A percentile compares a stretch with the other conserved stretches of the same genome.
These are phyloP conservation scores for Schizopygopsis pylzovi DNA, from an alignment of 2,797 vertebrate genomes.

Conservation along the genomic window DNA sequence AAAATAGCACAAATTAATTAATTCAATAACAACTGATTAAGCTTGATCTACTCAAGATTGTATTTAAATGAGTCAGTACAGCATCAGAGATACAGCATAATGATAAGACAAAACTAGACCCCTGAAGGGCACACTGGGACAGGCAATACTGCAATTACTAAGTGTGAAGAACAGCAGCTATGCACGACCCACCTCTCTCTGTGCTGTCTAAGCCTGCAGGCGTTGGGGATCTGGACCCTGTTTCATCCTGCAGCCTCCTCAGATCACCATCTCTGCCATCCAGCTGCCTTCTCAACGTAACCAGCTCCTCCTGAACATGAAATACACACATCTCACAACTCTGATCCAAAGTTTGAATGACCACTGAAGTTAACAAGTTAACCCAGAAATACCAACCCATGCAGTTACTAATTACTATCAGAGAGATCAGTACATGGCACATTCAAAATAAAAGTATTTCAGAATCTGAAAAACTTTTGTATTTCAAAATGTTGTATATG, in stretches of 20 bases:
- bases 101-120: slow-evolving; percentile 20
- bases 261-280: slow-evolving; percentile 89
- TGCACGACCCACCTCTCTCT: slow-evolving; percentile 84
- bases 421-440: neutral
- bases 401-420: neutral
- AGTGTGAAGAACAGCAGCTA: slow-evolving; percentile 14
- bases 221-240: slow-evolving; percentile 75
- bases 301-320: slow-evolving; percentile 87
- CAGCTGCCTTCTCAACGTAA: slow-evolving; percentile 86
- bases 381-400: neutral
- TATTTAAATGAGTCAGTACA: neutral
- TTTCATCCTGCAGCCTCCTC: slow-evolving; percentile 86
- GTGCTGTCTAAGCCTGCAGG: slow-evolving; percentile 78
- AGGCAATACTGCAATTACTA: slow-evolving; percentile 13
- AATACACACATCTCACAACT: slow-evolving; percentile 44
- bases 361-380: neutral
- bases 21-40: neutral
- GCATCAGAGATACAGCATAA: neutral
- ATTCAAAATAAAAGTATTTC: neutral
- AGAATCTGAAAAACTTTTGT: no score
- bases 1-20: neutral
- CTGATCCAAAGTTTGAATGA: neutral
- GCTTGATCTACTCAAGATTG: neutral
- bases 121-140: slow-evolving; percentile 37
- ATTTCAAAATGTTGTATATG: no score